Conservation (phyloP, 2,113 vertebrate species). For the Nettapus auritus region DNA sequence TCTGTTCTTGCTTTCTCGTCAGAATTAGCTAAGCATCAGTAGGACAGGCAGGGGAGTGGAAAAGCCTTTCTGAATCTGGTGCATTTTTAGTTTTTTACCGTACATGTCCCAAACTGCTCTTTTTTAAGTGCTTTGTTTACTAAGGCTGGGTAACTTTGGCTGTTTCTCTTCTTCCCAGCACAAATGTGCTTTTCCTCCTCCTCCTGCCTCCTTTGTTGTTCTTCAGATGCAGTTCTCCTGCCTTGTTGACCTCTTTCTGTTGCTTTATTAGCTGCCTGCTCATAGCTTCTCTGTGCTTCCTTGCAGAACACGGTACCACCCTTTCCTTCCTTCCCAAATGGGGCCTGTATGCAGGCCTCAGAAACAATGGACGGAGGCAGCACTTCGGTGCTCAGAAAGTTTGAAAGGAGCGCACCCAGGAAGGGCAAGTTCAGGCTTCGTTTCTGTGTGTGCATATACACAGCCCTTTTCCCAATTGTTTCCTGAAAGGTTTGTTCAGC, state of each 20-base stretch:
- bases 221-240: not conserved
- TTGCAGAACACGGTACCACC: slow-evolving; percentile 20
- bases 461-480: not conserved
- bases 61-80: not conserved
- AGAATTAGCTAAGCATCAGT: not conserved
- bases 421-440: not conserved
- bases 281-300: slow-evolving; percentile 17
- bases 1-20: not conserved
- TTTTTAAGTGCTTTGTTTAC: slow-evolving; percentile 12
- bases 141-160: not conserved
- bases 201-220: not conserved
- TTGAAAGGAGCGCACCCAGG: not conserved
- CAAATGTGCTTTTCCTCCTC: not conserved
- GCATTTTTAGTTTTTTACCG: not conserved
- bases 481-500: not conserved
- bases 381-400: not conserved
- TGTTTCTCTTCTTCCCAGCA: not conserved
- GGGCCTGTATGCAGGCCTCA: not conserved
- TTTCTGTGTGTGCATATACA: not conserved
- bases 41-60: not conserved
- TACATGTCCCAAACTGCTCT: not conserved
- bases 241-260: slow-evolving; percentile 45
- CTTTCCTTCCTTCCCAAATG: slow-evolving; percentile 53
- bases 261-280: slow-evolving; percentile 48
- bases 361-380: slow-evolving; percentile 54